Evolutionary conservation across 2,888 invertebrate species (phyloP).

Genomic region (Caenorhabditis panamensis): DNA sequence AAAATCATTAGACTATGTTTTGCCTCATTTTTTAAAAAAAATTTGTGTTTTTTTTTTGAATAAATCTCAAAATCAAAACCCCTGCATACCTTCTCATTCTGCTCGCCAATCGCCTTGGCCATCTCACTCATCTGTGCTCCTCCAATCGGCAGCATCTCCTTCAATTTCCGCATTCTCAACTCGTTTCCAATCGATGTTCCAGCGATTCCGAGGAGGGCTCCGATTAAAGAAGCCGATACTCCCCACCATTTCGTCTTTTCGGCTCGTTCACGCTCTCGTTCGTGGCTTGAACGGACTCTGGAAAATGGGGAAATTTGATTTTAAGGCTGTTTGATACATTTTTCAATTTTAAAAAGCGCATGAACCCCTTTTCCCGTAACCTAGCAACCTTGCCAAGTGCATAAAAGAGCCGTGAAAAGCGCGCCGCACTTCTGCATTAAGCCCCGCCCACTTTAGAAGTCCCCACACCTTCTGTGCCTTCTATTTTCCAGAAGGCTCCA

Average conservation of each 20-base stretch:
- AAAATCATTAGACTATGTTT: neutral
- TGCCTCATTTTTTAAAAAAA: neutral
- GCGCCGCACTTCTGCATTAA: no score
- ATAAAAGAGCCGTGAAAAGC: no score
- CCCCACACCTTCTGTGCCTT: no score
- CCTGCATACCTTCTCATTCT: constrained; percentile 63
- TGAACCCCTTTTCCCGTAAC: no score
- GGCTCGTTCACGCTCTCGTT: constrained; percentile 88
- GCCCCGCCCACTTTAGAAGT: no score
- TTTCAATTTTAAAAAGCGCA: neutral
- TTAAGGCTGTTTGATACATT: no score
- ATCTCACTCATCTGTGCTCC: constrained; percentile 67
- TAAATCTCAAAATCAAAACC: neutral
- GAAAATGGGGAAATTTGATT: neutral
- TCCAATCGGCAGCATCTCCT: constrained; percentile 74
- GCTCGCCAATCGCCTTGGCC: constrained; percentile 67
- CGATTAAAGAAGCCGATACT: constrained; percentile 87
- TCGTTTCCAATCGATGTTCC: constrained; percentile 82
- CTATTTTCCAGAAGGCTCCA: no score
- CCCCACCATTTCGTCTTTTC: constrained; percentile 92
- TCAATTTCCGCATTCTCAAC: constrained; percentile 75
- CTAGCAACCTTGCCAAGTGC: no score
- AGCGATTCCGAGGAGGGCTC: constrained; percentile 85
- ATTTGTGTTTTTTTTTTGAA: neutral
- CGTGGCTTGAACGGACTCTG: constrained; percentile 88